These are phyloP conservation scores for Melanotaenia maccullochi DNA, from an alignment of 2,797 vertebrate species.

Conservation along the genomic window DNA sequence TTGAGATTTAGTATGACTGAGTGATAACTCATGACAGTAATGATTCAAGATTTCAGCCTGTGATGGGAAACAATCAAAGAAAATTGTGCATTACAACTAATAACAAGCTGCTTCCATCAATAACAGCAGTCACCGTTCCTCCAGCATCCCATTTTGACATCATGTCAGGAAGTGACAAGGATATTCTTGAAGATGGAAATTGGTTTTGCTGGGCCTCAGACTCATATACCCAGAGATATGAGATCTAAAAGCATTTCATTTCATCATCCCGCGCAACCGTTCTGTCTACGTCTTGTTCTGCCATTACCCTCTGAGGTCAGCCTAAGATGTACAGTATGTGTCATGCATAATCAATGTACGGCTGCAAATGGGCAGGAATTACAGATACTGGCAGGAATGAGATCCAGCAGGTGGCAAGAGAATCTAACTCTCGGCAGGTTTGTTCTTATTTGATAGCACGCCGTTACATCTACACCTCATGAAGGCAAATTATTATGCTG, in stretches of 20 bases:
- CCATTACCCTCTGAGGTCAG: constrained; percentile 53
- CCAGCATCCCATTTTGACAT: constrained; percentile 26
- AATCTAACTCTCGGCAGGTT: constrained; percentile 37
- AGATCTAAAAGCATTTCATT: constrained; percentile 35
- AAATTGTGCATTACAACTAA: neutral
- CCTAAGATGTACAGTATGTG: constrained; percentile 41
- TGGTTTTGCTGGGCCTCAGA: constrained; percentile 31
- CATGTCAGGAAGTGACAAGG: constrained; percentile 12
- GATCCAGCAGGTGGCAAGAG: constrained; percentile 59
- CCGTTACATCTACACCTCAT: constrained; percentile 41
- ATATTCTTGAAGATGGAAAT: constrained; percentile 43
- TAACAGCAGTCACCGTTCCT: neutral
- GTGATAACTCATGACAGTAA: constrained; percentile 1
- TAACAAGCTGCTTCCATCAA: neutral
- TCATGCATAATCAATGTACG: constrained; percentile 48
- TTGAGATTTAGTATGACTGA: constrained; percentile 1
- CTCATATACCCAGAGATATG: constrained; percentile 8
- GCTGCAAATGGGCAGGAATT: constrained; percentile 40
- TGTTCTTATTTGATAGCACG: constrained; percentile 38
- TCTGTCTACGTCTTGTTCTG: constrained; percentile 22
- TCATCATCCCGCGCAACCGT: constrained; percentile 34
- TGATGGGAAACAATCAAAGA: constrained; percentile 7
- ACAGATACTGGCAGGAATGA: constrained; percentile 40
- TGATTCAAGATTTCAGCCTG: constrained; percentile 3
- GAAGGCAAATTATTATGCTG: constrained; percentile 37